Conservation (phyloP, 2,888 invertebrate species). For the Rhingia campestris region DNA sequence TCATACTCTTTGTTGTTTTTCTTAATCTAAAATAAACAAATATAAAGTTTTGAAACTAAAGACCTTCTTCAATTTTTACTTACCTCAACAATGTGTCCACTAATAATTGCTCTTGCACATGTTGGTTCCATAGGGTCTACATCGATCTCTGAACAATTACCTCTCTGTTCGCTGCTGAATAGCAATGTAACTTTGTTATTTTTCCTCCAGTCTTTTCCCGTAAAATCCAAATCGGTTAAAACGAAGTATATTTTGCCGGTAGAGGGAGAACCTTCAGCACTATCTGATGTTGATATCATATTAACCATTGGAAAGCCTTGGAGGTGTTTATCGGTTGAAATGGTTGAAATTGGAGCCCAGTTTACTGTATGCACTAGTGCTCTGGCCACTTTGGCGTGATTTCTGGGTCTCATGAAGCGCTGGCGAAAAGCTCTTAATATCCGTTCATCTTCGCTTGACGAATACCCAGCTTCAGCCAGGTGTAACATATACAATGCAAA, state of each 20-base stretch:
- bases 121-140: slow-evolving; percentile 83
- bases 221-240: slow-evolving; percentile 82
- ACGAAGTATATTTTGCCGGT: slow-evolving; percentile 81
- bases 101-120: slow-evolving; percentile 80
- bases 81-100: slow-evolving; percentile 79
- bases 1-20: slow-evolving; percentile 75
- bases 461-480: slow-evolving; percentile 75
- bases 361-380: slow-evolving; percentile 80
- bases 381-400: slow-evolving; percentile 81
- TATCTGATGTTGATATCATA: slow-evolving; percentile 82
- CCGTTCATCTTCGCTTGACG: slow-evolving; percentile 77
- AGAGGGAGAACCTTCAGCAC: slow-evolving; percentile 76
- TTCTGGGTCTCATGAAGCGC: slow-evolving; percentile 66
- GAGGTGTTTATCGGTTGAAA: slow-evolving; percentile 79
- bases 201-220: slow-evolving; percentile 80
- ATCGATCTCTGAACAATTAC: slow-evolving; percentile 77
- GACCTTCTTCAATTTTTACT: not conserved
- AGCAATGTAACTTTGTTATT: slow-evolving; percentile 80
- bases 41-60: not conserved
- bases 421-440: slow-evolving; percentile 77
- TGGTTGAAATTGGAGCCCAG: slow-evolving; percentile 81
- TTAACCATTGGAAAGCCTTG: slow-evolving; percentile 82
- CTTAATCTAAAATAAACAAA: slow-evolving; percentile 75
- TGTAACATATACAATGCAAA: slow-evolving; percentile 27
- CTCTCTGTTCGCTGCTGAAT: slow-evolving; percentile 80